Evolutionary conservation across 2,113 vertebrate species (phyloP).

Genomic region (Tachysurus vachellii): DNA sequence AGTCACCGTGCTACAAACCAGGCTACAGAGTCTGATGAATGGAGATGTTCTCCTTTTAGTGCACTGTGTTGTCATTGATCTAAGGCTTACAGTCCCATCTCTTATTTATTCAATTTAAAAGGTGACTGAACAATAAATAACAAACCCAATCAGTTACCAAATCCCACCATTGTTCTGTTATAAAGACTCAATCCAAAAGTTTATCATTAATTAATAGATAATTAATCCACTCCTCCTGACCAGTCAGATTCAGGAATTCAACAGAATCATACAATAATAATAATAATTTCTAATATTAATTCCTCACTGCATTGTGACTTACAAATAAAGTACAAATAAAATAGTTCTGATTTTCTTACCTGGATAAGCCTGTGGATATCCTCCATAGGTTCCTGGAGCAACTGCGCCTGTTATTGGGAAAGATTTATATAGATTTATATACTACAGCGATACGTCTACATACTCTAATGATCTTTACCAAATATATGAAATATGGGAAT

Average conservation of each 20-base stretch:
- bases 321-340: neutral
- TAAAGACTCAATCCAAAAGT: neutral
- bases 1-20: neutral
- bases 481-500: neutral
- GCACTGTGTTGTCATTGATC: conserved; percentile 44
- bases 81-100: conserved; percentile 23
- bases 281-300: neutral
- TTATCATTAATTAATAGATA: neutral
- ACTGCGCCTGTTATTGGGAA: conserved; percentile 56
- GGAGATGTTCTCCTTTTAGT: neutral
- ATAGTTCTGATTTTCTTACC: conserved; percentile 53
- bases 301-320: neutral
- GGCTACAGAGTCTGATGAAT: conserved; percentile 45
- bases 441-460: neutral
- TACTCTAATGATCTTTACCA: neutral
- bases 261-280: no score
- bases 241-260: neutral
- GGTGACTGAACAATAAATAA: neutral
- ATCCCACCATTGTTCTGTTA: neutral
- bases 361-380: conserved; percentile 68
- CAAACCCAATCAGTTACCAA: neutral
- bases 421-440: conserved; percentile 3
- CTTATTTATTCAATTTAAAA: neutral
- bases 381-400: conserved; percentile 65
- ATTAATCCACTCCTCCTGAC: neutral